Base-by-base conservation (phyloP, 2,113 vertebrate species). In the Smithornis capensis region DNA sequence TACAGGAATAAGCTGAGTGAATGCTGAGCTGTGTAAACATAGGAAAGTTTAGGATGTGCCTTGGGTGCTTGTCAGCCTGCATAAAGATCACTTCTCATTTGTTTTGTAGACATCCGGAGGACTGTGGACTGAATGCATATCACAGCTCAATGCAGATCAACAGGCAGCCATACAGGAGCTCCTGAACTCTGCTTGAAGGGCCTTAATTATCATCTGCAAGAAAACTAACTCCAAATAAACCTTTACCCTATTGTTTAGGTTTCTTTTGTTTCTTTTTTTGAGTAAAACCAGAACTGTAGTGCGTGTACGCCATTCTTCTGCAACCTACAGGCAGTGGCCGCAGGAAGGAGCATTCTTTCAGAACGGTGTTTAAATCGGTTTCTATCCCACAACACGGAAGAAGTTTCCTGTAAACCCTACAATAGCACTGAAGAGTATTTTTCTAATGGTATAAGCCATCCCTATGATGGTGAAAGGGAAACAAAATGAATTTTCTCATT, bases 91-190 rank as follows among this genome's bases (percentile, higher is more conserved):
- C 55, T 92, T 96, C 55, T 93, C 33, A 1, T 67, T 79, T 28
- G 95, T 81, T 79, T 85, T 92, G 59, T 91, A 99, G 99, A 98
- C 98, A 49, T 99, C 99, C 8, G 99, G 98, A 97, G 99, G 98
- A 92, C 93, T 99, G 95, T 99, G 99, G 99, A 98, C 99, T 53
- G 99, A 99, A 97, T 99, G 99, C 97, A 98, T 99, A 94, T 98
- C 99, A 19, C 98, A 99, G 27, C 98, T 99, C 95, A 99, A 98
- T 92, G 98, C 99, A 86, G 98, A 98, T 52, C 99, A 99, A 97
- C 98, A 99, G 98, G 99, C 99, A 96, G 99, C 99, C 96, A 98
- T 99, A 93, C 99, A 99, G 97, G 99, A 99, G 96, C 99, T 99
- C 92, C 99, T 99, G 96, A 99, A 98, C 94, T 98, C 98, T 84